A percentile compares a stretch with the other conserved stretches of the same genome.
Evolutionary conservation across 1,140 invertebrate genomes (phyloP).

Genomic region (Gerris buenoi): DNA sequence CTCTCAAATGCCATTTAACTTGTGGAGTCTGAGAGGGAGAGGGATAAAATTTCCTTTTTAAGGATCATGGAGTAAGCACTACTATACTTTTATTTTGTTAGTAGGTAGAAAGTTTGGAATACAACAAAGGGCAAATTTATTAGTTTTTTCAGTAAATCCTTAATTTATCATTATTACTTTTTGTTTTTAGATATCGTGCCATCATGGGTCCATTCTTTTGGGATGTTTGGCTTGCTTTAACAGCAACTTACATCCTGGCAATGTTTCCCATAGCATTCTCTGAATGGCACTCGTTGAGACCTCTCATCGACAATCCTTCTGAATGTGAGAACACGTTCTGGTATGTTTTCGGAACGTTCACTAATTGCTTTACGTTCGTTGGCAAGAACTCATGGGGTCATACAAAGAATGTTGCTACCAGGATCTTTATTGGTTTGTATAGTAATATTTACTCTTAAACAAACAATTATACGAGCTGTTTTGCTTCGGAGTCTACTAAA

Average conservation of each 20-base stretch:
- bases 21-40: no score
- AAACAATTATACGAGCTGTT: no score
- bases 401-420: conserved; percentile 47
- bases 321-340: conserved; percentile 45
- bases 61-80: no score
- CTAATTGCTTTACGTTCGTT: conserved; percentile 55
- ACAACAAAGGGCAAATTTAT: no score
- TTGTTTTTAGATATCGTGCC: conserved; percentile 52
- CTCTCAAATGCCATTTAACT: no score
- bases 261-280: conserved; percentile 54
- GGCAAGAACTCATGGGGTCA: conserved; percentile 49
- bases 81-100: no score
- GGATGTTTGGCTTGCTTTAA: conserved; percentile 55
- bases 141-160: no score
- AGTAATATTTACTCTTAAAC: conserved; percentile 7
- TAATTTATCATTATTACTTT: no score
- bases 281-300: conserved; percentile 43
- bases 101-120: no score
- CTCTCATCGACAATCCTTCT: conserved; percentile 44
- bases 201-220: conserved; percentile 63
- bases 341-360: conserved; percentile 65
- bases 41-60: no score
- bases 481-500: no score
- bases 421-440: conserved; percentile 44
- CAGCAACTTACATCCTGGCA: conserved; percentile 47